Percentiles rank a stretch among this genome's conserved stretches.
phyloP scores from a whole-genome alignment of 35 echinoderm and acorn worm genomes.

The Anneissia japonica region DNA sequence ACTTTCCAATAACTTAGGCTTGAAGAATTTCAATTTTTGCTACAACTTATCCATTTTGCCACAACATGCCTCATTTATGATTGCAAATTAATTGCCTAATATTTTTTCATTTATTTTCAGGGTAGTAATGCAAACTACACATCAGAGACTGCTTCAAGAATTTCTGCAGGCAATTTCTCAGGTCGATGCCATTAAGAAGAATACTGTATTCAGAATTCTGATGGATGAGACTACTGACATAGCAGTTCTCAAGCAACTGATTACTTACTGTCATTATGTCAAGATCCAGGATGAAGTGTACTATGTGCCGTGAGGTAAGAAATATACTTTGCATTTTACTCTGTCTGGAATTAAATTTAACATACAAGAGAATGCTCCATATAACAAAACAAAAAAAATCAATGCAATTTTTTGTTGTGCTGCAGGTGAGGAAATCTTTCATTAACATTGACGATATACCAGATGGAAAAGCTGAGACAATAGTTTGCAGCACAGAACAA shows the following conservation, averaged over 20 bases:
- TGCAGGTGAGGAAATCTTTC: neutral
- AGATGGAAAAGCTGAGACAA: constrained; percentile 34
- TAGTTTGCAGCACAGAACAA: neutral
- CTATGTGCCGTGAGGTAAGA: neutral
- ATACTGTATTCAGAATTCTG: neutral
- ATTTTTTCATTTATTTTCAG: neutral
- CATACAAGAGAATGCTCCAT: too few relatives aligned
- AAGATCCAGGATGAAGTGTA: neutral
- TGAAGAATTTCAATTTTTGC: too few relatives aligned
- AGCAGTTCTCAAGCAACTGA: neutral
- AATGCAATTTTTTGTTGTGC: too few relatives aligned
- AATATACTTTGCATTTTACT: too few relatives aligned
- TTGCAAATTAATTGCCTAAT: neutral
- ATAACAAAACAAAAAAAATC: too few relatives aligned
- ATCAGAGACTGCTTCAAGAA: neutral
- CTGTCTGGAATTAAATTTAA: too few relatives aligned
- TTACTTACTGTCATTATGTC: neutral
- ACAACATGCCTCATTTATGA: neutral
- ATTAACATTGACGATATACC: constrained; percentile 9
- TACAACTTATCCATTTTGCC: too few relatives aligned
- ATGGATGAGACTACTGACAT: constrained; percentile 7
- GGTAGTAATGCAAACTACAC: neutral
- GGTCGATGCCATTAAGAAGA: neutral
- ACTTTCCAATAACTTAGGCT: neutral
- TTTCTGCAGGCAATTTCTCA: neutral